Evolutionary conservation across 2,113 vertebrate genomes (phyloP), one percentile per base, ranked within the genome.

Genomic region (Cheilinus undulatus): DNA sequence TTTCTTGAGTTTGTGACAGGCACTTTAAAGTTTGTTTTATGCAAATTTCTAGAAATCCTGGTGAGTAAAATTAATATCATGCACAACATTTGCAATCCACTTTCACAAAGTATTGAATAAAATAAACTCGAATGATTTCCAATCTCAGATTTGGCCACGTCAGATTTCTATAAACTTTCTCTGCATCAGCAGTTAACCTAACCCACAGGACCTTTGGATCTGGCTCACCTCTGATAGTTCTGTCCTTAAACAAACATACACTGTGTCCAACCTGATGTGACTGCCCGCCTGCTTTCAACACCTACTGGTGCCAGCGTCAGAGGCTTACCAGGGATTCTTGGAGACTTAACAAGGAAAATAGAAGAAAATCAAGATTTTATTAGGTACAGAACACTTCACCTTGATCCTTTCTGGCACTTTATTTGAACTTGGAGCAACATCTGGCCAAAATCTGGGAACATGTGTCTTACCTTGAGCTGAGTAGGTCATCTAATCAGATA

Each of bases 281-380:
- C 20, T n/a, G 19, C 51, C 36, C 11, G 15, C 19, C 69, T 80
- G 32, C 45, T 81, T 71, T 76, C 78, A 72, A 12, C 78, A 69
- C 69, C n/a, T 14, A 56, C 15, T 24, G 17, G 7, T 46, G 76
- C 61, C 79, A 86, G 30, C 12, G 0, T 22, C 26, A 36, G 53
- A 80, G 56, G 32, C 58, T 63, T 52, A 79, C 49, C 56, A 27
- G 19, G 32, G 50, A 73, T 59, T 88, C 49, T 78, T 83, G 75
- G 83, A 86, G 17, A 22, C 27, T 30, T 49, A 40, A 48, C 73
- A 80, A 75, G 62, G 24, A 65, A 87, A 87, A 77, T 5, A 59
- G 52, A 60, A 59, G 43, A 64, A 67, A 85, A 72, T 12, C 51
- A 46, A 36, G n/a, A 7, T 2, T 70, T 59, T 67, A 71, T 64